Conservation (phyloP, 2,113 vertebrate genomes). For the Notarius quadriscutis region DNA sequence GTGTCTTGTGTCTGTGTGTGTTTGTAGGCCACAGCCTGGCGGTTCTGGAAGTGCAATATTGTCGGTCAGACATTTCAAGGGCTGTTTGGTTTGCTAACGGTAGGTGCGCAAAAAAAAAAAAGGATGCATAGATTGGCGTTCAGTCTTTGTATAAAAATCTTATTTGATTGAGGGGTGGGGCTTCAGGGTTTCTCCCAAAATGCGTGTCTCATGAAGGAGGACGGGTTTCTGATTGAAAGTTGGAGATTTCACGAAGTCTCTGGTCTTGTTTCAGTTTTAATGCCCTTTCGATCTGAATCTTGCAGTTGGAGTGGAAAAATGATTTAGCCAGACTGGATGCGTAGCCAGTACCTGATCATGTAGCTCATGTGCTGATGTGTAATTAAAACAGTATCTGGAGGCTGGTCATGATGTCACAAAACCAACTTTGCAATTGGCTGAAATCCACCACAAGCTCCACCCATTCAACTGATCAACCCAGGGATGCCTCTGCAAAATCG, state of each 20-base stretch:
- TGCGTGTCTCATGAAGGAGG: not conserved
- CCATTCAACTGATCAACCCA: not conserved
- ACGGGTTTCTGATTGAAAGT: not conserved
- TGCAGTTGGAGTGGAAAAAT: too few relatives aligned
- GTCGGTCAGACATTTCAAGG: constrained; percentile 51
- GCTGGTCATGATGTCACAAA: not conserved
- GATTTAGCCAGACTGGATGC: not conserved
- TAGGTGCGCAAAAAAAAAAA: constrained; percentile 32
- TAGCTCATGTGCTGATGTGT: not conserved
- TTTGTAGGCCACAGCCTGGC: constrained; percentile 45
- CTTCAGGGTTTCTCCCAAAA: not conserved
- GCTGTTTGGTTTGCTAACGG: constrained; percentile 56
- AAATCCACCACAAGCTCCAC: not conserved
- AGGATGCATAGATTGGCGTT: not conserved
- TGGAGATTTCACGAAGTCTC: not conserved
- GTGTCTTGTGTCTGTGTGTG: constrained; percentile 43
- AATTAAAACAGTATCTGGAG: not conserved
- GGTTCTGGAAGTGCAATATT: constrained; percentile 50
- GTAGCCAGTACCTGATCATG: not conserved
- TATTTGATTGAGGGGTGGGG: not conserved
- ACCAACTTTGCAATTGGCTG: not conserved
- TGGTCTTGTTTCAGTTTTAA: not conserved
- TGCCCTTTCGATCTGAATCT: too few relatives aligned
- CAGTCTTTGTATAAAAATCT: not conserved
- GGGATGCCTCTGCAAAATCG: not conserved